Conservation (phyloP, 2,797 vertebrate species). For the Crocodylus rhombifer region DNA sequence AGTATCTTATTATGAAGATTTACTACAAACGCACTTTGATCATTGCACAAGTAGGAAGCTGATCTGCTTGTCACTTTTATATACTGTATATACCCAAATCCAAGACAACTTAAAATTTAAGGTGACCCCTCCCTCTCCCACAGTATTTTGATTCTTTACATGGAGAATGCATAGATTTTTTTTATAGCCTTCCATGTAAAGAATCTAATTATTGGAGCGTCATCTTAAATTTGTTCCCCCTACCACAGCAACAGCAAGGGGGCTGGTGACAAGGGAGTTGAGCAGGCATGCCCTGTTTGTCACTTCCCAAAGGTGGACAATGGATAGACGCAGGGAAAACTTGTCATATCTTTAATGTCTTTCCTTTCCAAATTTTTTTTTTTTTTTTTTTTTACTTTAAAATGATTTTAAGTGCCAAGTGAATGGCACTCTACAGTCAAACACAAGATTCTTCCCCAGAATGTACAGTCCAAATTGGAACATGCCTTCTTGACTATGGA, state of each 20-base stretch:
- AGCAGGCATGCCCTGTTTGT: neutral
- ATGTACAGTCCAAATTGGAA: neutral
- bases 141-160: no score
- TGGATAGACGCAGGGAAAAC: neutral
- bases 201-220: no score
- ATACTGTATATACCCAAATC: no score
- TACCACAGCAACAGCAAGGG: neutral
- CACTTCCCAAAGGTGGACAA: neutral
- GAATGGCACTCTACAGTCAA: neutral
- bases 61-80: neutral
- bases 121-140: no score
- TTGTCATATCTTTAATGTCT: neutral
- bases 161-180: no score
- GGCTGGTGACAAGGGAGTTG: neutral
- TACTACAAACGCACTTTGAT: neutral
- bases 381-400: no score
- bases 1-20: neutral
- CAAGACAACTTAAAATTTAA: no score
- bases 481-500: neutral
- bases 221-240: neutral
- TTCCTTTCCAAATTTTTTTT: neutral
- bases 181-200: no score
- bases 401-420: neutral
- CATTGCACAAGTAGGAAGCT: neutral
- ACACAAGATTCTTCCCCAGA: neutral